Conservation (phyloP, 2,113 vertebrate genomes). For the Paramormyrops kingsleyae region DNA sequence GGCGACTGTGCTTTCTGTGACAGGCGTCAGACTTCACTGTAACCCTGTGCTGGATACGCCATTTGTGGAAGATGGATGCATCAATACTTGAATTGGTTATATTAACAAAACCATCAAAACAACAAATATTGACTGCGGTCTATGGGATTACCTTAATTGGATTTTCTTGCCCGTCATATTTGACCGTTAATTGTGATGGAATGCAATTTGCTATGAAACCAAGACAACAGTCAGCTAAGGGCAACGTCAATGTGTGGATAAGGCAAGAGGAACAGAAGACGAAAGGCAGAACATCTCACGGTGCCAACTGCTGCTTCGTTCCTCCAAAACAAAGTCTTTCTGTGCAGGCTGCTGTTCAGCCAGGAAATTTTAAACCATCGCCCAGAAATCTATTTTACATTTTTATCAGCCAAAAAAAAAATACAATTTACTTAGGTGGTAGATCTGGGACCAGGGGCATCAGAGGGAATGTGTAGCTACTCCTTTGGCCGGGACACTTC, state of each 20-base stretch:
- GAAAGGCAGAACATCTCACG: neutral
- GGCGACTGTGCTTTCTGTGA: neutral
- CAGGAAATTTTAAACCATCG: neutral
- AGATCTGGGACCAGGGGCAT: neutral
- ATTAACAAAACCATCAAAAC: neutral
- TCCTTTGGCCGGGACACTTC: neutral
- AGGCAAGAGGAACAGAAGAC: neutral
- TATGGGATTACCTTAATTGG: neutral
- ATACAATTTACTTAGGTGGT: neutral
- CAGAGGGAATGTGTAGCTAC: neutral
- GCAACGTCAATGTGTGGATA: neutral
- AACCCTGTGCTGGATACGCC: neutral
- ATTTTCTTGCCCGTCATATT: neutral
- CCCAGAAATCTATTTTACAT: slow-evolving; percentile 12
- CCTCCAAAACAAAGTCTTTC: neutral
- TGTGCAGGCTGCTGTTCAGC: neutral
- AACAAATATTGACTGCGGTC: neutral
- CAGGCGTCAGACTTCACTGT: neutral
- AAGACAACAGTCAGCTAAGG: neutral
- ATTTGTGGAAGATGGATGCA: neutral
- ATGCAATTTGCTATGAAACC: neutral
- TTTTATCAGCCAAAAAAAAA: neutral
- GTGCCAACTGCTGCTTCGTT: neutral
- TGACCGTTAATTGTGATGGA: neutral
- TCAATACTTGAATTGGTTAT: neutral